A percentile compares a stretch with the other conserved stretches of the same genome.
These are phyloP conservation scores for Astropecten irregularis DNA, from an alignment of 53 echinoderm and acorn worm species.

Conservation along the genomic window DNA sequence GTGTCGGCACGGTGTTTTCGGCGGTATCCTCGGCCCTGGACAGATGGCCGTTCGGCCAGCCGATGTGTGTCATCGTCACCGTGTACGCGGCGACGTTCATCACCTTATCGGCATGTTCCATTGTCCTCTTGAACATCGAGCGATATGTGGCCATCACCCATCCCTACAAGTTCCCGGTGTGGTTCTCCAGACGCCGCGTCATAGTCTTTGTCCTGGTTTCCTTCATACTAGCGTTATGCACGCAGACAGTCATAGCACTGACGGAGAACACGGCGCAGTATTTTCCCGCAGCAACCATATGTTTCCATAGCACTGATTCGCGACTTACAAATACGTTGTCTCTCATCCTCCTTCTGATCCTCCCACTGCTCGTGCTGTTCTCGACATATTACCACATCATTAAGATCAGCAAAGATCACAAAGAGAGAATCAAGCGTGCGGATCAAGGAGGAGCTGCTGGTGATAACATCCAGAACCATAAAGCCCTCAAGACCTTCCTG, in stretches of 20 bases:
- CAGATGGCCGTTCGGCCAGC: constrained; percentile 22
- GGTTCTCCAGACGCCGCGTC: neutral
- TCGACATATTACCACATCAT: neutral
- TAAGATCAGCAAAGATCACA: neutral
- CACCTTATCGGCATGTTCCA: neutral
- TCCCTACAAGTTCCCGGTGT: constrained; percentile 12
- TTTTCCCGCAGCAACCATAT: neutral
- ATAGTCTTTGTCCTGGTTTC: neutral
- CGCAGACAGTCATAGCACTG: neutral
- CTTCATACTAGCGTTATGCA: neutral
- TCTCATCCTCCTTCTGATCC: no score
- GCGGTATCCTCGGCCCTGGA: neutral
- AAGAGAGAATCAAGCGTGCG: neutral
- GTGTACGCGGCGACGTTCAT: neutral
- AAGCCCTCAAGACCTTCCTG: constrained; percentile 28
- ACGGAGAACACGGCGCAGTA: neutral
- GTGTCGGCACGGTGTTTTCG: neutral
- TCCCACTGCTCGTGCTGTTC: neutral
- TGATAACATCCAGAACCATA: neutral
- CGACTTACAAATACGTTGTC: neutral
- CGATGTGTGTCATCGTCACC: neutral
- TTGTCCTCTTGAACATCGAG: constrained; percentile 10
- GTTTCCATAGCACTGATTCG: neutral
- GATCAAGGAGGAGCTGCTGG: no score
- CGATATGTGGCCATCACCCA: constrained; percentile 15